phyloP scores from a whole-genome alignment of 2,113 vertebrate genomes.

The Acinonyx jubatus region DNA sequence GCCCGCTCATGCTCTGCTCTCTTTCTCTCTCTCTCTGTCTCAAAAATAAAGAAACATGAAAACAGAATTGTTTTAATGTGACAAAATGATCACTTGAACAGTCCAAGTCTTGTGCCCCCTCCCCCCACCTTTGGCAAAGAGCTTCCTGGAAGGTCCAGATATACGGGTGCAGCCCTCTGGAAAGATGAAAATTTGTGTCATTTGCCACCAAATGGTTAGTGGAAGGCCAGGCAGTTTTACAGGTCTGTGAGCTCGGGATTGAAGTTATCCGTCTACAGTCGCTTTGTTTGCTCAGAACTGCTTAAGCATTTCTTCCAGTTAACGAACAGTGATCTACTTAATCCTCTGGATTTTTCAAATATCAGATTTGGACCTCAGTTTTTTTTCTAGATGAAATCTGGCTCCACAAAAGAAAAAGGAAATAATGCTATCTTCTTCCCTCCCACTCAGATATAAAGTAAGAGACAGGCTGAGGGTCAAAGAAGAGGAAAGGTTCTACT shows the following conservation, averaged over 20 bases:
- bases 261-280: neutral
- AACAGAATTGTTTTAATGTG: no score
- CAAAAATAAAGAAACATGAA: no score
- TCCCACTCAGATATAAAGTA: neutral
- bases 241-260: neutral
- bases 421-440: neutral
- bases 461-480: neutral
- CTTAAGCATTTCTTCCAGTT: accelerated
- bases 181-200: no score
- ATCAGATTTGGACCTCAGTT: neutral
- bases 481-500: neutral
- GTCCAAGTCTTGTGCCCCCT: accelerated
- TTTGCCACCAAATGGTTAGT: neutral
- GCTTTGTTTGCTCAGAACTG: neutral
- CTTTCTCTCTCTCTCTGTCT: no score
- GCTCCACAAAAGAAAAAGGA: neutral
- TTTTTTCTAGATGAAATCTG: neutral
- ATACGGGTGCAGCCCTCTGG: accelerated
- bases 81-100: neutral
- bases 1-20: no score
- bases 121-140: neutral
- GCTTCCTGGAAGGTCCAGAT: accelerated
- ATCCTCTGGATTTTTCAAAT: neutral
- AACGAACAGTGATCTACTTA: no score
- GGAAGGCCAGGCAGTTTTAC: neutral